A percentile compares a stretch with the other conserved stretches of the same genome.
phyloP scores from a whole-genome alignment of 53 echinoderm and acorn worm genomes.

The Zoroaster sp. region DNA sequence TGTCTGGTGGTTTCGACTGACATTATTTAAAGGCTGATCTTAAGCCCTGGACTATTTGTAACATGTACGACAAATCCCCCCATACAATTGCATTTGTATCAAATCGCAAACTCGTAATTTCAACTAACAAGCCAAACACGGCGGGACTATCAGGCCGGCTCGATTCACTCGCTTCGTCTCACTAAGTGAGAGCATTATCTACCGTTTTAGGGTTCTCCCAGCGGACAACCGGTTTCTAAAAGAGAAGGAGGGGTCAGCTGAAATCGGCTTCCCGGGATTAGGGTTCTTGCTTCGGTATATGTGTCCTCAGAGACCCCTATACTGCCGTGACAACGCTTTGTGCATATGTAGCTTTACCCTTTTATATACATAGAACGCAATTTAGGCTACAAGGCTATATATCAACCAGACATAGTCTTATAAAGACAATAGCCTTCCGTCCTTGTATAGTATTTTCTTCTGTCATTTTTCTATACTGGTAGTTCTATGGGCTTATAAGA shows the following conservation, averaged over 20 bases:
- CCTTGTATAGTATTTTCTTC: not conserved
- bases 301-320: not conserved
- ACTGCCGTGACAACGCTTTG: slow-evolving; percentile 28
- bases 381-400: not conserved
- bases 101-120: not conserved
- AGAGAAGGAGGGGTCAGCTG: not conserved
- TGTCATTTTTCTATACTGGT: not conserved
- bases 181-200: slow-evolving; percentile 8
- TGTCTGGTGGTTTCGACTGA: not conserved
- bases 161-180: not conserved
- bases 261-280: slow-evolving; percentile 13
- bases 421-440: not conserved
- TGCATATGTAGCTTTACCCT: not conserved
- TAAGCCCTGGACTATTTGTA: not conserved
- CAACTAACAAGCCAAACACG: slow-evolving; percentile 3
- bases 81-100: slow-evolving; percentile 44
- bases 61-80: slow-evolving; percentile 6
- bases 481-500: not conserved
- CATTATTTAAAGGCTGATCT: not conserved
- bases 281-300: not conserved
- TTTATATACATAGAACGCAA: too few species aligned
- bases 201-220: slow-evolving; percentile 22
- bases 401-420: not conserved
- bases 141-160: not conserved
- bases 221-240: not conserved